Evolutionary conservation across 2,113 vertebrate genomes (phyloP).

Genomic region (Strix uralensis): DNA sequence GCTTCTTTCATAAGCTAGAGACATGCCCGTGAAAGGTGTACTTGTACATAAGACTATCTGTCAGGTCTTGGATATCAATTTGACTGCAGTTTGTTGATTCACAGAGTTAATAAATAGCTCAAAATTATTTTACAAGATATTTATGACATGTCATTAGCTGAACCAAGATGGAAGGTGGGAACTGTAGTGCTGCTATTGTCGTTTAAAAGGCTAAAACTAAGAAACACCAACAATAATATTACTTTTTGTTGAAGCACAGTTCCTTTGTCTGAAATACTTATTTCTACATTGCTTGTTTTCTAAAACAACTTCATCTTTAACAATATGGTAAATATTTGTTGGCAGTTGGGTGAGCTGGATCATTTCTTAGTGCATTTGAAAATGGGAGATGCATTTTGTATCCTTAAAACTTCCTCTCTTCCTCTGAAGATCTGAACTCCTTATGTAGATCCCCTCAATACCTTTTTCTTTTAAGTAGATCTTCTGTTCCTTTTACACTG

Average conservation of each 20-base stretch:
- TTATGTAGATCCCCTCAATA: not conserved
- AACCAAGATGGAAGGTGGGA: not conserved
- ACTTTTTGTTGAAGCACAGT: not conserved
- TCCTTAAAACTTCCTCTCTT: not conserved
- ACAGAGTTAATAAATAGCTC: not conserved
- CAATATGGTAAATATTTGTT: not conserved
- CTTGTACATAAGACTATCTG: not conserved
- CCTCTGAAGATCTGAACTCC: not conserved
- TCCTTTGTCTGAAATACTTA: not conserved
- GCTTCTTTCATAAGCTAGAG: not conserved
- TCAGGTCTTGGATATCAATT: not conserved
- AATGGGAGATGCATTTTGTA: not conserved
- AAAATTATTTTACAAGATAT: not conserved
- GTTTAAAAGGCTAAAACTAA: not conserved
- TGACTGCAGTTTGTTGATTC: slow-evolving; percentile 29
- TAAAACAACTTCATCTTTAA: not conserved
- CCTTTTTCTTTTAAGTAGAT: not conserved
- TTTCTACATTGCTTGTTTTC: not conserved
- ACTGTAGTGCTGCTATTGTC: not conserved
- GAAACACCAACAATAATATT: not conserved
- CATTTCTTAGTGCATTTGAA: not conserved
- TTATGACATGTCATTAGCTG: not conserved
- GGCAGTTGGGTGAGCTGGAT: not conserved
- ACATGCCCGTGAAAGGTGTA: not conserved
- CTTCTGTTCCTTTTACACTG: not conserved